Percentiles rank a stretch among this genome's conserved stretches.
phyloP scores from a whole-genome alignment of 2,113 vertebrate species.

The Gobio gobio region DNA sequence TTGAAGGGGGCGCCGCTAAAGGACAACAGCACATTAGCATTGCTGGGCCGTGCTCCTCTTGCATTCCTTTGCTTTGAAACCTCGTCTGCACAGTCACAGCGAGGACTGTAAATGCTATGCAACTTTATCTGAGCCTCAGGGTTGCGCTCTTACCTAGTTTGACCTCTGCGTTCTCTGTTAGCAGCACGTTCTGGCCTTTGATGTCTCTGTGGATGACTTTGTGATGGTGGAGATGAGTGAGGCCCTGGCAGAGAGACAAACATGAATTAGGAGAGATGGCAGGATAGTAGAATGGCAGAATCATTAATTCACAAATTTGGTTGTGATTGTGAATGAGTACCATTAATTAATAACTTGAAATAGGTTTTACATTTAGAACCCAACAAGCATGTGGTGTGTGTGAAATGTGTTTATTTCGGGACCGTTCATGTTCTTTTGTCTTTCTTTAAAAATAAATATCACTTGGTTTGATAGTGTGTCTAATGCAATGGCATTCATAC shows the following conservation, averaged over 20 bases:
- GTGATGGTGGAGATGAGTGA: slow-evolving; percentile 89
- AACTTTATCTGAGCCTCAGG: slow-evolving; percentile 16
- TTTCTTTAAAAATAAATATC: background rate
- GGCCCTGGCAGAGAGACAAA: slow-evolving; percentile 74
- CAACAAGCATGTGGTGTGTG: background rate
- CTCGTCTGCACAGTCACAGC: background rate
- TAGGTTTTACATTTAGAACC: background rate
- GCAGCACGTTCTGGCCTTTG: slow-evolving; percentile 91
- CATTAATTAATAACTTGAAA: background rate
- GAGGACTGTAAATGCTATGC: background rate
- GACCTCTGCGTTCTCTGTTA: slow-evolving; percentile 90
- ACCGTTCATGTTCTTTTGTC: background rate
- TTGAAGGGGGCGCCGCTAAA: background rate
- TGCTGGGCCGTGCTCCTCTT: background rate
- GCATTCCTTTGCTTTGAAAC: background rate
- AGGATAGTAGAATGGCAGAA: slow-evolving; percentile 12
- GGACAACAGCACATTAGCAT: background rate
- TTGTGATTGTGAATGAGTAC: background rate
- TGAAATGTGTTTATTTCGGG: background rate
- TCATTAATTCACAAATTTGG: slow-evolving; percentile 12
- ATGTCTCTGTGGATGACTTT: slow-evolving; percentile 95
- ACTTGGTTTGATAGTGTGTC: background rate
- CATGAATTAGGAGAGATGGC: background rate
- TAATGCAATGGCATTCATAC: background rate
- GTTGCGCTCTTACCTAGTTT: slow-evolving; percentile 83